Base-by-base conservation (phyloP, 2,888 invertebrate genomes). In the Petrophora chlorosata region DNA sequence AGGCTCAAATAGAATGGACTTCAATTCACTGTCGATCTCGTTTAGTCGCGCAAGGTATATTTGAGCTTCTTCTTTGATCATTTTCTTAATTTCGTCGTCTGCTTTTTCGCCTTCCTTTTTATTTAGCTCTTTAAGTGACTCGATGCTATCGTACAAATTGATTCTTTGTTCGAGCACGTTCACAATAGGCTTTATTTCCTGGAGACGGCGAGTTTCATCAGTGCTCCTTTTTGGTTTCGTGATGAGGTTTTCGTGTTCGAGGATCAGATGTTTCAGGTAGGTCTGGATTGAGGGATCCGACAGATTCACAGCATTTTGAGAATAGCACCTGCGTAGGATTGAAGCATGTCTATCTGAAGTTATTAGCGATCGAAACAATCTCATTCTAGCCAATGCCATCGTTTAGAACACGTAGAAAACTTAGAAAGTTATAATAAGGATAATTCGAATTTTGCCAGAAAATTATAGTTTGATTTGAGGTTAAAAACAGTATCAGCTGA, bases 1-100 rank as follows among this genome's bases (percentile, higher is more conserved):
- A 10, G 91, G 82, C 3, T 92, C 90, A 5, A 94, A 70, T 28
- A 97, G 74, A 10, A 90, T 80, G 3, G 92, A 73, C 29, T 94
- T 68, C 41, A 96, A 73, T 44, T 92, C 85, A 1, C 85, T 64
- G 61, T 95, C 93, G 1, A 94, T 76, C 55, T 91, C 81, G 23
- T 79, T 82, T 19, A 96, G 64, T 15, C 92, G 82, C 25, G 82
- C 73, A 13, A 91, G 73, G 63, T 94, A 94, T 17, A 82, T 72
- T 28, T 81, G 65, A 43, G 92, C 92, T 73, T 96, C 96, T 67
- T 95, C 94, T 61, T 92, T 91, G 4, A 94, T 93, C 61, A 95
- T 85, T 47, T 92, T 81, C 44, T 91, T 91, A 80, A 96, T 92
- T 61, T 95, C 95, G 3, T 63, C n/a, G n/a, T n/a, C n/a, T n/a